A percentile compares a stretch with the other conserved stretches of the same genome.
These are phyloP conservation scores for Omphaloscelis lunosa DNA, from an alignment of 2,888 invertebrate species.

Conservation along the genomic window DNA sequence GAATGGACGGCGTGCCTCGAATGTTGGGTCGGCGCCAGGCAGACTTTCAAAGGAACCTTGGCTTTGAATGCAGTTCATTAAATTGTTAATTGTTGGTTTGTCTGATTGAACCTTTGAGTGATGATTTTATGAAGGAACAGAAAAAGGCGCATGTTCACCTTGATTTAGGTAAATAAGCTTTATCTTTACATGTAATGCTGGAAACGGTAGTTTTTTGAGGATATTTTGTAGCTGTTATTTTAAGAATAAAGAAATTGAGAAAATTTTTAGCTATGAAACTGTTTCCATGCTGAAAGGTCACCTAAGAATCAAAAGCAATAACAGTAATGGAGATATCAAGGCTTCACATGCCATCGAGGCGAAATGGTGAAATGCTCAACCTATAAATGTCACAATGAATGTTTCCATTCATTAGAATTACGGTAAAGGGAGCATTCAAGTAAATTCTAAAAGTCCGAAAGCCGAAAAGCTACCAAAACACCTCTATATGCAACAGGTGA, in stretches of 20 bases:
- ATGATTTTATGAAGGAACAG: background rate
- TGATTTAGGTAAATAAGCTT: background rate
- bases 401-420: slow-evolving; percentile 14
- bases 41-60: slow-evolving; percentile 24
- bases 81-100: slow-evolving; percentile 21
- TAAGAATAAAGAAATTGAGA: background rate
- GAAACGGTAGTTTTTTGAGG: background rate
- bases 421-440: slow-evolving; percentile 1
- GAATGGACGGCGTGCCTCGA: slow-evolving; percentile 37
- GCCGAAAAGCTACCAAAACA: slow-evolving; percentile 43
- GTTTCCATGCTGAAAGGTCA: background rate
- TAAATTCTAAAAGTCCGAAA: slow-evolving; percentile 37
- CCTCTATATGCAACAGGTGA: slow-evolving; percentile 61
- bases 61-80: slow-evolving; percentile 36
- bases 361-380: slow-evolving; percentile 1
- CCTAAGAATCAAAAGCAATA: background rate
- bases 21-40: slow-evolving; percentile 58
- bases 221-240: background rate
- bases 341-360: too few species aligned
- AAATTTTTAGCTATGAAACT: background rate
- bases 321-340: background rate
- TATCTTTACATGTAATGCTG: background rate
- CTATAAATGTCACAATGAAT: slow-evolving; percentile 23
- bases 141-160: background rate
- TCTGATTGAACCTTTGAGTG: background rate